These are phyloP conservation scores for Cinclus mexicanus DNA, from an alignment of 2,113 vertebrate species.

Conservation along the genomic window DNA sequence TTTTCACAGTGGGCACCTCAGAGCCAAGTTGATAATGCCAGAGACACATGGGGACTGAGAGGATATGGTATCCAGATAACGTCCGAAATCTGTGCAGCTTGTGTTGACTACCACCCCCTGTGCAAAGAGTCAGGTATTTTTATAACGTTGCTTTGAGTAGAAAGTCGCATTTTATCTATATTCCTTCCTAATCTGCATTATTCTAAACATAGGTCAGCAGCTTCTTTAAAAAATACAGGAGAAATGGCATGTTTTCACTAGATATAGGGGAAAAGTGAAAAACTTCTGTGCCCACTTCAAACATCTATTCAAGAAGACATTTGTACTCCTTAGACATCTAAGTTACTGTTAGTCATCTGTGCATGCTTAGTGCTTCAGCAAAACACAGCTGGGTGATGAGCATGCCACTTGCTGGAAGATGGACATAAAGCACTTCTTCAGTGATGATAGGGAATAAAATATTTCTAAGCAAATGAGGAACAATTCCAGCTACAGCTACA, in stretches of 20 bases:
- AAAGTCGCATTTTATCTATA: not conserved
- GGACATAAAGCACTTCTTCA: not conserved
- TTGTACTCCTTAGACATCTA: not conserved
- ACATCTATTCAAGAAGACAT: not conserved
- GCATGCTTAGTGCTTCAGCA: not conserved
- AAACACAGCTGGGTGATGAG: not conserved
- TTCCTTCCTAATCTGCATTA: not conserved
- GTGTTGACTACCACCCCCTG: not conserved
- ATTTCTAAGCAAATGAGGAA: conserved; percentile 3
- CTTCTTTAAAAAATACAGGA: not conserved
- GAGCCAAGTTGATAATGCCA: not conserved
- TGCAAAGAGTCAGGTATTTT: not conserved
- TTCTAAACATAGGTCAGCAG: not conserved
- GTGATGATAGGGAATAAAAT: not conserved
- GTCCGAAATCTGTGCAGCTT: not conserved
- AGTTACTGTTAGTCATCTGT: not conserved
- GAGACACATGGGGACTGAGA: fast-evolving
- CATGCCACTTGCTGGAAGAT: not conserved
- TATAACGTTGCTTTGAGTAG: not conserved
- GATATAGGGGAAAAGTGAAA: not conserved
- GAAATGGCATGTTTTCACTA: not conserved
- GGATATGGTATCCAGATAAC: not conserved
- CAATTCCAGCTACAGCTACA: conserved; percentile 29
- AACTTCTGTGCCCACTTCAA: not conserved
- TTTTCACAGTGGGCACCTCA: not conserved